phyloP scores from a whole-genome alignment of 1,140 invertebrate species.

The Drosophila ironensis region DNA sequence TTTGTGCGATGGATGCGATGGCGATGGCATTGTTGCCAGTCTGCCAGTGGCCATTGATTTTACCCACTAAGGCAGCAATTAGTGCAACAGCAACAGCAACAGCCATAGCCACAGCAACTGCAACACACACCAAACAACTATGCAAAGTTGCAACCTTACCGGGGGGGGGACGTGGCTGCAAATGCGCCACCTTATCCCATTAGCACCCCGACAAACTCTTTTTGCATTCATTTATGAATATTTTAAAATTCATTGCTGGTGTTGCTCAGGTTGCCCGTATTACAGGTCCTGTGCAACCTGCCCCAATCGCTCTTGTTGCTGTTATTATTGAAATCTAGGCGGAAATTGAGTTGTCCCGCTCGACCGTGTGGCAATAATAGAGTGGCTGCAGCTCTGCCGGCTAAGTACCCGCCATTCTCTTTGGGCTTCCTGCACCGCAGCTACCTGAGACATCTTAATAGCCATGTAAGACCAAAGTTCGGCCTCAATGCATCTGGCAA shows the following conservation, averaged over 20 bases:
- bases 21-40: slow-evolving; percentile 21
- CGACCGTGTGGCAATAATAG: slow-evolving; percentile 43
- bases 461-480: slow-evolving; percentile 63
- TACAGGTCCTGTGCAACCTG: neutral
- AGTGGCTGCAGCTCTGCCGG: slow-evolving; percentile 2
- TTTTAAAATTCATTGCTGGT: slow-evolving; percentile 72
- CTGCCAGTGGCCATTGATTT: slow-evolving; percentile 60
- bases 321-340: slow-evolving; percentile 63
- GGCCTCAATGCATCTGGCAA: slow-evolving; percentile 17
- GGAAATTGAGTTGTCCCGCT: slow-evolving; percentile 77
- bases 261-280: slow-evolving; percentile 15
- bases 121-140: slow-evolving; percentile 17
- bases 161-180: neutral
- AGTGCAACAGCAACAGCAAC: slow-evolving; percentile 48
- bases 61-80: slow-evolving; percentile 62
- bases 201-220: slow-evolving; percentile 40
- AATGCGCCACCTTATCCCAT: slow-evolving; percentile 12
- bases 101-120: no score
- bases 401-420: neutral
- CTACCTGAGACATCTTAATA: slow-evolving; percentile 72
- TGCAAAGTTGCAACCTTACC: slow-evolving; percentile 52
- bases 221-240: slow-evolving; percentile 71
- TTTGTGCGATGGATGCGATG: slow-evolving; percentile 42
- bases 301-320: neutral
- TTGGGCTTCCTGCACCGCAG: neutral